Evolutionary conservation across 2,797 vertebrate genomes (phyloP).

Genomic region (Eurystomus glaucurus): DNA sequence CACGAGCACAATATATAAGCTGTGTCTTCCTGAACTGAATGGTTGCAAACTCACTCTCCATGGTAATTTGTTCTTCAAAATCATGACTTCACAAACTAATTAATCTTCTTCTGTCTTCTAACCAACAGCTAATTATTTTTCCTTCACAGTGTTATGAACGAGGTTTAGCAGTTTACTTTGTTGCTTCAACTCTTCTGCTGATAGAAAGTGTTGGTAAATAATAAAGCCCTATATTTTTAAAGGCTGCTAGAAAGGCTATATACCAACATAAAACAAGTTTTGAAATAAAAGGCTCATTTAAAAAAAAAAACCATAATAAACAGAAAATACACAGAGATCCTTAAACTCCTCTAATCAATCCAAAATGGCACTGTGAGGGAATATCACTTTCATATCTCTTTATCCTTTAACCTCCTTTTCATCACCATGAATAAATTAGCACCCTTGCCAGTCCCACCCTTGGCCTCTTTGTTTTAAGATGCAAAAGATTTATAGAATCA

Average conservation of each 20-base stretch:
- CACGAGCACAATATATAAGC: background rate
- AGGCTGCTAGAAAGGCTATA: background rate
- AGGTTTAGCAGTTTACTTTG: background rate
- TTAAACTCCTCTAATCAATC: background rate
- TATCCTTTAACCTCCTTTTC: background rate
- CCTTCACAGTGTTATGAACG: background rate
- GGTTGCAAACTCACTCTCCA: background rate
- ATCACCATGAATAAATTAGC: background rate
- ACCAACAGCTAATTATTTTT: slow-evolving; percentile 29
- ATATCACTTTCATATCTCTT: fast-evolving
- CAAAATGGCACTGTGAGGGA: background rate
- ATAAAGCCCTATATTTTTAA: background rate
- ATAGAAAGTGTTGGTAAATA: background rate
- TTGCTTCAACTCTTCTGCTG: background rate
- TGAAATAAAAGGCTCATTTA: background rate
- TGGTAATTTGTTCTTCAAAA: slow-evolving; percentile 23
- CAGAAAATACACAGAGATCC: background rate
- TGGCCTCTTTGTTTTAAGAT: background rate
- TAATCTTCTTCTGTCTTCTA: slow-evolving; percentile 33
- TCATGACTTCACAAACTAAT: slow-evolving; percentile 44
- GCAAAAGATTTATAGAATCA: background rate
- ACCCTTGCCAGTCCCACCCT: background rate
- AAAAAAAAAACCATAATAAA: background rate
- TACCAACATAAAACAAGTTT: background rate
- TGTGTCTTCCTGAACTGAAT: background rate